Conservation (phyloP, 53 echinoderm and acorn worm species). For the Apostichopus leukothele region DNA sequence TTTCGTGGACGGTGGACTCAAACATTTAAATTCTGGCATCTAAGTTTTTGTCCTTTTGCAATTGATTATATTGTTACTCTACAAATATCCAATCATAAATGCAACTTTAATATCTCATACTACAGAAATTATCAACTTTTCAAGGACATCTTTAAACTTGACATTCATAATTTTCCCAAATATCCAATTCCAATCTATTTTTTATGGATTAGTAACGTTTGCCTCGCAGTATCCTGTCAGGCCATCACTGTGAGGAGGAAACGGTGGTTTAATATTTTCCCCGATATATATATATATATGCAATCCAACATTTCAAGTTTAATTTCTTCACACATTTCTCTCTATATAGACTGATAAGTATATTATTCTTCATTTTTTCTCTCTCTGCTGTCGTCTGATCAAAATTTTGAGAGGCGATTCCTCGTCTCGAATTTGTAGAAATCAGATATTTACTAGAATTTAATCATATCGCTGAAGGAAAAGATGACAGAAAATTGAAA, state of each 20-base stretch:
- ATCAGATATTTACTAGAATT: constrained; percentile 31
- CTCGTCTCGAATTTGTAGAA: not conserved
- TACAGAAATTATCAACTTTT: too few relatives aligned
- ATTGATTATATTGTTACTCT: too few relatives aligned
- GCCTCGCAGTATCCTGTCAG: not conserved
- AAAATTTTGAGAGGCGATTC: constrained; percentile 21
- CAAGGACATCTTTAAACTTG: too few relatives aligned
- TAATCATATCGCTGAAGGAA: constrained; percentile 20
- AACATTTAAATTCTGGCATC: too few relatives aligned
- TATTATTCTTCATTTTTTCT: not conserved
- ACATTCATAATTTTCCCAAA: not conserved
- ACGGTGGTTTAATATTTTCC: too few relatives aligned
- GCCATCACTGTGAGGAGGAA: not conserved
- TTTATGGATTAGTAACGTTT: not conserved
- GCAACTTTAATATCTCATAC: too few relatives aligned
- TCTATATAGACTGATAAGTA: not conserved
- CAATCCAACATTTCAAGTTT: not conserved
- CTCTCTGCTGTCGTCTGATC: not conserved
- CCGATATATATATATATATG: not conserved
- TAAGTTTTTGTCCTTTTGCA: too few relatives aligned
- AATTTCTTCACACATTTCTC: not conserved
- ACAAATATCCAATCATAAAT: too few relatives aligned
- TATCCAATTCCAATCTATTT: not conserved
- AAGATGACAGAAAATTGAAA: constrained; percentile 38
- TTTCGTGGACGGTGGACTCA: too few relatives aligned